phyloP scores from a whole-genome alignment of 2,888 invertebrate species.

The Campoplex nolae region DNA sequence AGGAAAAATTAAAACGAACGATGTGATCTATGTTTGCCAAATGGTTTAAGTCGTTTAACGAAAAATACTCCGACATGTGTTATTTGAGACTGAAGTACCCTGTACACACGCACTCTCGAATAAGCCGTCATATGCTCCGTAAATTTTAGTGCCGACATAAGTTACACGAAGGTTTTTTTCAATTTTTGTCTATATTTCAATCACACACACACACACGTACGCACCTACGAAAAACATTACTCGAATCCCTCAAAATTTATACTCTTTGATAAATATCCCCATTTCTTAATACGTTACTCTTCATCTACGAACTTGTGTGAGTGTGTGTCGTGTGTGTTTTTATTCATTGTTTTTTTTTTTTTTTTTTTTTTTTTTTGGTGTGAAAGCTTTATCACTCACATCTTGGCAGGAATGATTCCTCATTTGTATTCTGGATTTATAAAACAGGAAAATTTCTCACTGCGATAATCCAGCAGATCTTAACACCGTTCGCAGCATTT shows the following conservation, averaged over 20 bases:
- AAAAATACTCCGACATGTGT: conserved; percentile 77
- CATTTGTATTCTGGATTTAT: background rate
- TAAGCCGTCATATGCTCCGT: conserved; percentile 50
- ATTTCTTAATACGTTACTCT: background rate
- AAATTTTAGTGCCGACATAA: conserved; percentile 53
- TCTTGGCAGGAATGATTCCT: background rate
- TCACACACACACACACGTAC: background rate
- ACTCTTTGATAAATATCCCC: conserved; percentile 12
- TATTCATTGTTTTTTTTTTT: background rate
- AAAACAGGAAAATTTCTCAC: background rate
- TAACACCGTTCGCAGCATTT: background rate
- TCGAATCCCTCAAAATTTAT: background rate
- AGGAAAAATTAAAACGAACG: conserved; percentile 63
- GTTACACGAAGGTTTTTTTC: conserved; percentile 21
- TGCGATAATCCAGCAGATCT: background rate
- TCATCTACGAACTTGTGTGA: background rate
- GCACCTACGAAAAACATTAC: background rate
- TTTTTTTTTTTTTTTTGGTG: background rate
- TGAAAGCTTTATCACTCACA: background rate
- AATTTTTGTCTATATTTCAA: background rate
- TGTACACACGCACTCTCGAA: conserved; percentile 72
- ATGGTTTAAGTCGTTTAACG: conserved; percentile 65
- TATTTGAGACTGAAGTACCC: conserved; percentile 82
- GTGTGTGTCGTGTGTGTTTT: background rate
- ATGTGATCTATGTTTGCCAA: conserved; percentile 82